A percentile compares a stretch with the other conserved stretches of the same genome.
Conservation (phyloP, 2,797 vertebrate species). For the Cirrhinus mrigala region DNA sequence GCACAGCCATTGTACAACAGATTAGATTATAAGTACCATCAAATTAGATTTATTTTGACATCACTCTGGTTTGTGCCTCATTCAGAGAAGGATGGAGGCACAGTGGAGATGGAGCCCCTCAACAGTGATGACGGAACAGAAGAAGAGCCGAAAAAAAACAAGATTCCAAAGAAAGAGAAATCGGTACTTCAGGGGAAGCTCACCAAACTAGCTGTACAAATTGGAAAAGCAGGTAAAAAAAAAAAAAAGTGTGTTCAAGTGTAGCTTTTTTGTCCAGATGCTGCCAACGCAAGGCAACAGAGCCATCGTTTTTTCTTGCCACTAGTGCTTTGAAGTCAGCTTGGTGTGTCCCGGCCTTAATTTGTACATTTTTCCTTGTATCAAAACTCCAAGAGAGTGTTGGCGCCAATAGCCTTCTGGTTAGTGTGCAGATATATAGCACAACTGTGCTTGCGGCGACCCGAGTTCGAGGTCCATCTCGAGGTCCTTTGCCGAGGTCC, state of each 20-base stretch:
- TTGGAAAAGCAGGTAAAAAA: conserved; percentile 93
- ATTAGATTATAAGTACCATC: background rate
- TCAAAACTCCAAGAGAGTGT: background rate
- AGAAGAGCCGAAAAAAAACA: conserved; percentile 87
- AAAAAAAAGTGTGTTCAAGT: too few species aligned
- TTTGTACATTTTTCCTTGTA: background rate
- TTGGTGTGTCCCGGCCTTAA: too few species aligned
- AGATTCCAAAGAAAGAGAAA: conserved; percentile 94
- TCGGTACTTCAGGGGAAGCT: conserved; percentile 98
- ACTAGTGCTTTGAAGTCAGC: too few species aligned
- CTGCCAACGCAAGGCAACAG: too few species aligned
- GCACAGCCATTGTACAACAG: background rate
- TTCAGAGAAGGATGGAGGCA: conserved; percentile 86
- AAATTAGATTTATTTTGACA: background rate
- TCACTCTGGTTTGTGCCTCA: background rate
- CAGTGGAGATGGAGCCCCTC: conserved; percentile 92
- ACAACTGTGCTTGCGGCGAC: too few species aligned
- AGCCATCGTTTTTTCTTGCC: too few species aligned
- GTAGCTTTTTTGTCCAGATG: too few species aligned
- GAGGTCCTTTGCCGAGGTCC: too few species aligned
- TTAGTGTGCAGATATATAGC: too few species aligned
- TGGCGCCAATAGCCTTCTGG: too few species aligned
- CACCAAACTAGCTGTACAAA: conserved; percentile 96
- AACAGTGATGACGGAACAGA: conserved; percentile 86
- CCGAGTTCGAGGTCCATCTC: too few species aligned